Percentiles rank a stretch among this genome's conserved stretches.
Conservation (phyloP, 2,888 invertebrate genomes). For the Acleris holmiana region DNA sequence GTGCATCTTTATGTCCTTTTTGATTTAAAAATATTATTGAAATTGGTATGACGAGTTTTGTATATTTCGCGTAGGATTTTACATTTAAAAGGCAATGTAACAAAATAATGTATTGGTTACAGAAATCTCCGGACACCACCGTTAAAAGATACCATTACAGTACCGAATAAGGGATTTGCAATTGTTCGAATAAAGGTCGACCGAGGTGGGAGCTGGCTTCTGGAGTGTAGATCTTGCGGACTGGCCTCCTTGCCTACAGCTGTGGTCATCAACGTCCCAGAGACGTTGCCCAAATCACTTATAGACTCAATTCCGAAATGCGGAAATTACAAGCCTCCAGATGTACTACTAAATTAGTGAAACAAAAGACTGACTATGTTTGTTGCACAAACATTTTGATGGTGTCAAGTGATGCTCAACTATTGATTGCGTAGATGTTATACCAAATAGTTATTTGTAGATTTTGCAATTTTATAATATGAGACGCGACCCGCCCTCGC, state of each 20-base stretch:
- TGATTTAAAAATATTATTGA: too few species aligned
- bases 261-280: conserved; percentile 74
- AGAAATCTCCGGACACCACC: conserved; percentile 82
- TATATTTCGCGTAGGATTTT: too few species aligned
- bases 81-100: too few species aligned
- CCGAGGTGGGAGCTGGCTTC: conserved; percentile 81
- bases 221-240: conserved; percentile 75
- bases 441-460: conserved; percentile 23
- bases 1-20: too few species aligned
- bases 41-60: too few species aligned
- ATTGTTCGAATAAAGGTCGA: conserved; percentile 82
- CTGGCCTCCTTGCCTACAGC: conserved; percentile 71
- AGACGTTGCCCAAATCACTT: conserved; percentile 71
- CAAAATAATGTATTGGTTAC: conserved; percentile 41
- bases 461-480: conserved; percentile 27
- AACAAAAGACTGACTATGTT: conserved; percentile 31
- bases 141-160: conserved; percentile 85
- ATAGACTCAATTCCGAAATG: conserved; percentile 77
- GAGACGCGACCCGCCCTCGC: too few species aligned
- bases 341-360: conserved; percentile 69
- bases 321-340: conserved; percentile 77
- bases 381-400: conserved; percentile 16
- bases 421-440: conserved; percentile 7
- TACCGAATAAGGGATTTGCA: conserved; percentile 86
- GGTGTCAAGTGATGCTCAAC: conserved; percentile 19